These are phyloP conservation scores for Peromyscus aztecus DNA, from an alignment of 2,797 vertebrate species.

Conservation along the genomic window DNA sequence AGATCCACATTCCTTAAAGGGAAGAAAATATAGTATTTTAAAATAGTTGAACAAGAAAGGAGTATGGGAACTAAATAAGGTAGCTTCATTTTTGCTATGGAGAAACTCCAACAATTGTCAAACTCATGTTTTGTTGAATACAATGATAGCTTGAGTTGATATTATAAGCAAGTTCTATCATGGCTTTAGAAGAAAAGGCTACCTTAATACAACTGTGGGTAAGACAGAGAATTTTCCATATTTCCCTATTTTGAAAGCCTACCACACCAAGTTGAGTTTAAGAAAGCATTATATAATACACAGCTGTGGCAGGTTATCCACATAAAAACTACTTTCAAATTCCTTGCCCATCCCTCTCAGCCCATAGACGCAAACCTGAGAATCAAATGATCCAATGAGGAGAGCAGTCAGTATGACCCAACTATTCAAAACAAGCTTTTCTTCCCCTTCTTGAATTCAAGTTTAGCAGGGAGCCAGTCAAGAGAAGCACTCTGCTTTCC, in stretches of 20 bases:
- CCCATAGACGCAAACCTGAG: neutral
- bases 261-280: neutral
- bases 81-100: neutral
- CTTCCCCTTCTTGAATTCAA: neutral
- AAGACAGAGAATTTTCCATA: neutral
- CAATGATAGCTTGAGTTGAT: neutral
- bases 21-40: conserved; percentile 23
- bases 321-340: neutral
- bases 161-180: conserved; percentile 16
- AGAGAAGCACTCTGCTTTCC: neutral
- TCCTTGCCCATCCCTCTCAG: neutral
- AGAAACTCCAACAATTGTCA: conserved; percentile 29
- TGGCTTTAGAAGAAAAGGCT: neutral
- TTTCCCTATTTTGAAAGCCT: neutral
- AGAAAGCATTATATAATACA: neutral
- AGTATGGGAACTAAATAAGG: conserved; percentile 54
- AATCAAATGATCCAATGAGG: neutral
- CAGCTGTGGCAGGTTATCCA: neutral
- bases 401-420: neutral
- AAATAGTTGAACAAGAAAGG: conserved; percentile 71
- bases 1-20: conserved; percentile 23
- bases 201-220: neutral
- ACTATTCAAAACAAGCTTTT: neutral
- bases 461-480: neutral
- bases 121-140: neutral